These are phyloP conservation scores for Choreutis nemorana DNA, from an alignment of 2,888 invertebrate genomes.

Conservation along the genomic window DNA sequence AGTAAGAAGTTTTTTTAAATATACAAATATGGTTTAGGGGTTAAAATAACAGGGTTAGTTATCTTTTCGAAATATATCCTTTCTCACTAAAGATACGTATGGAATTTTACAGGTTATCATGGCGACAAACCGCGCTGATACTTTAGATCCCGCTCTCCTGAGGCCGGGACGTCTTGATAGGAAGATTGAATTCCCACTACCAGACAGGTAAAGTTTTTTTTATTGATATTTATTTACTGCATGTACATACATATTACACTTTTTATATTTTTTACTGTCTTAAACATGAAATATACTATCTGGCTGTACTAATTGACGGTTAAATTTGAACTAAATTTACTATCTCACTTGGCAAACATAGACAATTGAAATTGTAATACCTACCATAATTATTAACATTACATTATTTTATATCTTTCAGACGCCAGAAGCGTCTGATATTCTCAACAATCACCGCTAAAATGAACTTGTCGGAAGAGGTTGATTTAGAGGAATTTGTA, in stretches of 20 bases:
- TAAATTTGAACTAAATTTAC: too few relatives aligned
- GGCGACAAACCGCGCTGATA: constrained; percentile 98
- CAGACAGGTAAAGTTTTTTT: constrained; percentile 70
- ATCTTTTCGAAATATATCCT: too few relatives aligned
- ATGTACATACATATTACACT: background rate
- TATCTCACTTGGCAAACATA: too few relatives aligned
- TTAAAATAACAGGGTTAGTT: background rate
- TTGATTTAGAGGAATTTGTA: constrained; percentile 98
- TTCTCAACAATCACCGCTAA: constrained; percentile 97
- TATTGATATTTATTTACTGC: background rate
- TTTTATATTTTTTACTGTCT: background rate
- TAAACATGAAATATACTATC: too few relatives aligned
- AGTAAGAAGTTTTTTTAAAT: constrained; percentile 45
- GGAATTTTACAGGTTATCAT: constrained; percentile 74
- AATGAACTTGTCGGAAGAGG: constrained; percentile 98
- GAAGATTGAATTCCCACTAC: constrained; percentile 98
- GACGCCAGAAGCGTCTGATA: constrained; percentile 91
- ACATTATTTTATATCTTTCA: constrained; percentile 12
- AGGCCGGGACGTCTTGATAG: constrained; percentile 96
- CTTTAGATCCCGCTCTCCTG: constrained; percentile 95
- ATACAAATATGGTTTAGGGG: background rate
- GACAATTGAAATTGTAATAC: background rate
- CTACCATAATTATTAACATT: background rate
- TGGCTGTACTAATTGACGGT: too few relatives aligned
- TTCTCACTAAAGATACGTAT: too few relatives aligned